Percentiles rank a stretch among this genome's conserved stretches.
Evolutionary conservation across 2,888 invertebrate genomes (phyloP).

Genomic region (Globia sparganii): DNA sequence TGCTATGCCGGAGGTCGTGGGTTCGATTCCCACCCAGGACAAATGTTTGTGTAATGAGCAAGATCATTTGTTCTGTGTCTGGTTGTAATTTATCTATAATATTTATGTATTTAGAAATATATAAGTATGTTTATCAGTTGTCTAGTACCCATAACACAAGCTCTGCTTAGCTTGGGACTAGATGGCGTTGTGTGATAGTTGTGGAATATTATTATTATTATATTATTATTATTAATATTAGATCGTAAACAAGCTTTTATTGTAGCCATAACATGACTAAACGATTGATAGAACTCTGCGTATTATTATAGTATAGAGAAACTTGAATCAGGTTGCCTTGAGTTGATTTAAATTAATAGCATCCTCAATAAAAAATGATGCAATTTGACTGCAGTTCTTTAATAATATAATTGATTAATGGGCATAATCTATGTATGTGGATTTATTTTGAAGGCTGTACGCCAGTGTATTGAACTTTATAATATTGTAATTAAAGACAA

Average conservation of each 20-base stretch:
- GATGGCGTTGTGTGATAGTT: no score
- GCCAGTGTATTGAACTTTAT: constrained; percentile 20
- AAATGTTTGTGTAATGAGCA: no score
- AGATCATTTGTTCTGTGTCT: no score
- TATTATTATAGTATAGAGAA: constrained; percentile 45
- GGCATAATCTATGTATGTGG: constrained; percentile 11
- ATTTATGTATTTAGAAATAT: no score
- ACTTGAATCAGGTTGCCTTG: constrained; percentile 60
- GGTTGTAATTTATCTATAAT: no score
- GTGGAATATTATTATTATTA: no score
- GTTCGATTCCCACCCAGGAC: no score
- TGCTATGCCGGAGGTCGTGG: no score
- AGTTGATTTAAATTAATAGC: constrained; percentile 52
- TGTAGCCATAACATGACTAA: background rate
- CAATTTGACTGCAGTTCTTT: constrained; percentile 51
- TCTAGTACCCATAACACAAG: no score
- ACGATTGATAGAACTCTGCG: background rate
- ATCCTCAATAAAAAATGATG: constrained; percentile 62
- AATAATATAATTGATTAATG: constrained; percentile 47
- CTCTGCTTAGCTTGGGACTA: no score
- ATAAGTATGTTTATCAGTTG: no score
- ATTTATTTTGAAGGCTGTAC: constrained; percentile 33
- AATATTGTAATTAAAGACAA: constrained; percentile 1
- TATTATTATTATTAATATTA: no score
- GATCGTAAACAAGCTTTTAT: background rate